Percentiles rank a stretch among this genome's conserved stretches.
Evolutionary conservation across 2,888 invertebrate species (phyloP).

Genomic region (Acrobasis consociella): DNA sequence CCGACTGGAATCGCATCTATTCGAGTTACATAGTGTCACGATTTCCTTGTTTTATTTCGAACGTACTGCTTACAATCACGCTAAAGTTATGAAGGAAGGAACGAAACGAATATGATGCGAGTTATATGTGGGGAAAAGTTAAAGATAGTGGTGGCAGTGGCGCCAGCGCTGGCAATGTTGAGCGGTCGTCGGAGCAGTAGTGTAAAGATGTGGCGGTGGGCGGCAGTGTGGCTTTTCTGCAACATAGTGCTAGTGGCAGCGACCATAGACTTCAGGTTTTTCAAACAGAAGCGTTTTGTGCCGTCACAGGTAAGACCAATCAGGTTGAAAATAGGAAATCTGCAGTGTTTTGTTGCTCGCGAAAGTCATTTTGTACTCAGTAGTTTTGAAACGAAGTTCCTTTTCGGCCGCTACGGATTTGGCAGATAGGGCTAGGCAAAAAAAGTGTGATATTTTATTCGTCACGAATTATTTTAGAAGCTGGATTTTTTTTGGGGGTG

Average conservation of each 20-base stretch:
- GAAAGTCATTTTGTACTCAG: neutral
- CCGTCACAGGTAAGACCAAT: conserved; percentile 6
- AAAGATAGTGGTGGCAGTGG: conserved; percentile 32
- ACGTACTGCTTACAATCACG: conserved; percentile 32
- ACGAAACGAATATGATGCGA: conserved; percentile 23
- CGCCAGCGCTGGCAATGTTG: conserved; percentile 24
- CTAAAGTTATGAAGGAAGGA: conserved; percentile 31
- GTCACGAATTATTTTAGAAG: too few relatives aligned
- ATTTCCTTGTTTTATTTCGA: conserved; percentile 31
- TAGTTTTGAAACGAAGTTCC: too few relatives aligned
- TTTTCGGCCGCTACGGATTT: too few relatives aligned
- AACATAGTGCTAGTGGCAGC: conserved; percentile 47
- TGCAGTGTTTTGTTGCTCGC: neutral
- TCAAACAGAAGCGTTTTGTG: conserved; percentile 40
- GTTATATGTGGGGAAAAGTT: conserved; percentile 31
- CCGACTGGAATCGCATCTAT: conserved; percentile 9
- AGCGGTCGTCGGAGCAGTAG: conserved; percentile 34
- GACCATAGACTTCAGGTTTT: conserved; percentile 50
- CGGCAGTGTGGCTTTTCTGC: conserved; percentile 52
- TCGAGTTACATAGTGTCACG: conserved; percentile 13
- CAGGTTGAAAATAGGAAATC: neutral
- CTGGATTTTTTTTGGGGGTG: too few relatives aligned
- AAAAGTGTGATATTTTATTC: too few relatives aligned
- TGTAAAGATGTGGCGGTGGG: conserved; percentile 62
- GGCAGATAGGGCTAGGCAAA: too few relatives aligned